Evolutionary conservation across 2,113 vertebrate genomes (phyloP).

Genomic region (Morone chrysops): DNA sequence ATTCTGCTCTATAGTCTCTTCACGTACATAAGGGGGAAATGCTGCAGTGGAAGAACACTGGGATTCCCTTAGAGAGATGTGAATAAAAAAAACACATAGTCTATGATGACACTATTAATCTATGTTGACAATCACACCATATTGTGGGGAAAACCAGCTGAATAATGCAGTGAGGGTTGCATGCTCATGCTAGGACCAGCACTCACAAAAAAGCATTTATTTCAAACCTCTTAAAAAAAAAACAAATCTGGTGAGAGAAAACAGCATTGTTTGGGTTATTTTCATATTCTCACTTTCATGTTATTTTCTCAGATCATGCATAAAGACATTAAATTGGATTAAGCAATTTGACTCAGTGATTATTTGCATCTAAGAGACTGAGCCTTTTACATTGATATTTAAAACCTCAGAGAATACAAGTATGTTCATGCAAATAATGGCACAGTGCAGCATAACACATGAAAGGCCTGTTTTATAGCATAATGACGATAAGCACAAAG

Average conservation of each 20-base stretch:
- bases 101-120: slow-evolving; percentile 64
- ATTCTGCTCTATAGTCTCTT: slow-evolving; percentile 47
- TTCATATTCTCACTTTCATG: background rate
- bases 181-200: background rate
- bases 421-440: slow-evolving; percentile 33
- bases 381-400: slow-evolving; percentile 35
- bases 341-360: slow-evolving; percentile 30
- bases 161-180: slow-evolving; percentile 52
- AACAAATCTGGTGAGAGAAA: background rate
- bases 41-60: slow-evolving; percentile 29
- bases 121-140: slow-evolving; percentile 50
- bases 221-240: background rate
- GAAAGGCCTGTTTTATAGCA: slow-evolving; percentile 23
- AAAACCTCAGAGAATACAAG: slow-evolving; percentile 37
- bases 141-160: slow-evolving; percentile 44
- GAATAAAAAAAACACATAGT: slow-evolving; percentile 44
- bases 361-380: slow-evolving; percentile 31
- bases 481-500: slow-evolving; percentile 56
- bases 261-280: background rate
- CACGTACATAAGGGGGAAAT: slow-evolving; percentile 35
- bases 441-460: slow-evolving; percentile 24
- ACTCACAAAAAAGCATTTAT: slow-evolving; percentile 13
- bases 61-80: slow-evolving; percentile 56
- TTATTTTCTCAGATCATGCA: slow-evolving; percentile 23
- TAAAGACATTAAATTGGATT: slow-evolving; percentile 45